A percentile compares a stretch with the other conserved stretches of the same genome.
Evolutionary conservation across 1,140 invertebrate genomes (phyloP).

Genomic region (Neodiprion pinetum): DNA sequence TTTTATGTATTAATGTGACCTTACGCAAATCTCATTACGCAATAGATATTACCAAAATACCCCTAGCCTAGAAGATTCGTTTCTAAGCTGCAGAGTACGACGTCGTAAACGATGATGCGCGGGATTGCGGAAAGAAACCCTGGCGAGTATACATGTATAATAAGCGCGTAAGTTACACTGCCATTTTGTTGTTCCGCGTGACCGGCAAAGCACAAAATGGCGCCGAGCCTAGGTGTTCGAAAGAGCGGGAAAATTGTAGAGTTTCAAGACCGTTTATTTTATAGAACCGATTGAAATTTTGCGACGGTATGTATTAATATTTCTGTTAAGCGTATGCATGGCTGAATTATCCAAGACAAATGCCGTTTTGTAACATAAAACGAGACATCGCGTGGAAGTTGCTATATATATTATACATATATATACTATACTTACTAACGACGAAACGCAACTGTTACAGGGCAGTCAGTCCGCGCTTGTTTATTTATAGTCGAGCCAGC

Average conservation of each 20-base stretch:
- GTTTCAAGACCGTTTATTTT: background rate
- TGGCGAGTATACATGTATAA: conserved; percentile 37
- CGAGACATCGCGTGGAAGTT: too few relatives aligned
- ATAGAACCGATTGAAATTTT: background rate
- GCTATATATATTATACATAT: too few relatives aligned
- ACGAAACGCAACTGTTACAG: too few relatives aligned
- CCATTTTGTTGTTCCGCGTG: too few relatives aligned
- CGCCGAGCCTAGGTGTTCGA: background rate
- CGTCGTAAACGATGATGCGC: background rate
- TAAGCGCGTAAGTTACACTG: background rate
- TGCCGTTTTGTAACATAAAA: too few relatives aligned
- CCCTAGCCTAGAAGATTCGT: conserved; percentile 39
- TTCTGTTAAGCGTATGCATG: conserved; percentile 14
- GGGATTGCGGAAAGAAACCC: background rate
- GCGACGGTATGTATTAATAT: background rate
- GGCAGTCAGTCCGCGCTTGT: background rate
- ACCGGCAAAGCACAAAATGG: background rate
- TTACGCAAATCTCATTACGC: conserved; percentile 53
- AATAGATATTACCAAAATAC: conserved; percentile 53
- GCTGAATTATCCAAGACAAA: too few relatives aligned
- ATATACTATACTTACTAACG: too few relatives aligned
- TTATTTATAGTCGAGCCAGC: background rate
- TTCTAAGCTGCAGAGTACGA: conserved; percentile 20
- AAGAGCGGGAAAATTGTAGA: too few relatives aligned
- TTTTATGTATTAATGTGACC: conserved; percentile 22